These are phyloP conservation scores for Mixornis gularis DNA, from an alignment of 2,113 vertebrate species.

Conservation along the genomic window DNA sequence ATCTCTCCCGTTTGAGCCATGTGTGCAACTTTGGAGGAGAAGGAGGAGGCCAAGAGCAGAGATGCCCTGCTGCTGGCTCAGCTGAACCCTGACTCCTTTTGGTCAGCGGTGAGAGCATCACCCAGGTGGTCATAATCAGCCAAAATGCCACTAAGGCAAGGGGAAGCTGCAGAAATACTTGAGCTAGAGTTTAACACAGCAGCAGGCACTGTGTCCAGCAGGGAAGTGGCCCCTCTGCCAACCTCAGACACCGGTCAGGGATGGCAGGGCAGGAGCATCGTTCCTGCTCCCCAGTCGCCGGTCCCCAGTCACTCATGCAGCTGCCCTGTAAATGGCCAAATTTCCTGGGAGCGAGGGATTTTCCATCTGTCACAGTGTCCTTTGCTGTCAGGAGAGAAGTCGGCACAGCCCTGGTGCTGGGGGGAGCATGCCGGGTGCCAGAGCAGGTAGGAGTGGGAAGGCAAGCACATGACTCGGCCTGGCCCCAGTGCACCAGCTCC, in stretches of 20 bases:
- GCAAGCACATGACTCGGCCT: neutral
- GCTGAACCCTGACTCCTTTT: neutral
- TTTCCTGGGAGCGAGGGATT: conserved; percentile 12
- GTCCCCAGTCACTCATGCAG: neutral
- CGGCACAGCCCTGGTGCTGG: neutral
- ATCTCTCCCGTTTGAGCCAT: conserved; percentile 27
- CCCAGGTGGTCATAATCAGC: neutral
- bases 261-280: neutral
- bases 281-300: neutral
- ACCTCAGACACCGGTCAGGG: rapidly evolving
- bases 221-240: neutral
- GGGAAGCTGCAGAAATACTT: neutral
- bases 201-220: rapidly evolving
- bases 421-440: neutral
- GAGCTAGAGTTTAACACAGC: neutral
- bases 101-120: neutral
- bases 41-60: neutral
- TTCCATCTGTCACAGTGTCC: conserved; percentile 48
- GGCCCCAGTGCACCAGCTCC: neutral
- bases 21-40: conserved; percentile 11
- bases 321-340: neutral
- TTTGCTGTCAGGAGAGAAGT: conserved; percentile 46
- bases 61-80: neutral
- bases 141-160: neutral
- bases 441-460: conserved; percentile 44